A percentile compares a stretch with the other conserved stretches of the same genome.
Conservation (phyloP, 2,888 invertebrate genomes). For the Beris chalybata region DNA sequence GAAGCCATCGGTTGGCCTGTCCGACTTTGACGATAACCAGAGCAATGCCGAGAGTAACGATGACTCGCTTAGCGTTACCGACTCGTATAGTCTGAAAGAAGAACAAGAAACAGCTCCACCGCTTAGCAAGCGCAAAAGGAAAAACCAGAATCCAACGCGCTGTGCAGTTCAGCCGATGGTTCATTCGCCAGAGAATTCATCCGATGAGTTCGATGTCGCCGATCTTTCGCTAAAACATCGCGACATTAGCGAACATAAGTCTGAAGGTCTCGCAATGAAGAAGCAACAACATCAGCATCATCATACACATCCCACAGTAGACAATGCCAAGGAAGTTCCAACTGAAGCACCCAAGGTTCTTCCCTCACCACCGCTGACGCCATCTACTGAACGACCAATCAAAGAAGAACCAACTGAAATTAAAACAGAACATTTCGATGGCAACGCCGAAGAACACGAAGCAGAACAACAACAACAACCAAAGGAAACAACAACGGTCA, state of each 20-base stretch:
- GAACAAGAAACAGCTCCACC: constrained; percentile 49
- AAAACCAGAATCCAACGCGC: constrained; percentile 84
- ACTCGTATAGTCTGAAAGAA: constrained; percentile 58
- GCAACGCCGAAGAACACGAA: neutral
- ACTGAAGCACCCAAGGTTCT: constrained; percentile 51
- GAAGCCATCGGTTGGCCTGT: constrained; percentile 37
- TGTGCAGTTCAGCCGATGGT: constrained; percentile 62
- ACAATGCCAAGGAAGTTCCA: constrained; percentile 39
- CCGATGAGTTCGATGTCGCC: constrained; percentile 52
- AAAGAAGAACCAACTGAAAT: constrained; percentile 29
- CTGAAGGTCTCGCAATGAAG: constrained; percentile 18
- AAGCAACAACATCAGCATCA: constrained; percentile 13
- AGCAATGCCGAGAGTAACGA: constrained; percentile 68
- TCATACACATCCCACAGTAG: neutral
- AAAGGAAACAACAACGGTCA: constrained; percentile 3
- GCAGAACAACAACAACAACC: neutral
- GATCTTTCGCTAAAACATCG: constrained; percentile 51
- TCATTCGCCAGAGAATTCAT: constrained; percentile 52
- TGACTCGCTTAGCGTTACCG: constrained; percentile 61
- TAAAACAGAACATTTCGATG: constrained; percentile 32
- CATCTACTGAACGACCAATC: constrained; percentile 42
- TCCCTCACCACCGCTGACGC: constrained; percentile 54
- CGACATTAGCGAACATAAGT: constrained; percentile 34
- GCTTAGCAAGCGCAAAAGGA: constrained; percentile 79
- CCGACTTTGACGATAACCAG: constrained; percentile 56